A percentile compares a stretch with the other conserved stretches of the same genome.
Evolutionary conservation across 2,888 invertebrate genomes (phyloP).

Genomic region (Trypoxylon attenuatum): DNA sequence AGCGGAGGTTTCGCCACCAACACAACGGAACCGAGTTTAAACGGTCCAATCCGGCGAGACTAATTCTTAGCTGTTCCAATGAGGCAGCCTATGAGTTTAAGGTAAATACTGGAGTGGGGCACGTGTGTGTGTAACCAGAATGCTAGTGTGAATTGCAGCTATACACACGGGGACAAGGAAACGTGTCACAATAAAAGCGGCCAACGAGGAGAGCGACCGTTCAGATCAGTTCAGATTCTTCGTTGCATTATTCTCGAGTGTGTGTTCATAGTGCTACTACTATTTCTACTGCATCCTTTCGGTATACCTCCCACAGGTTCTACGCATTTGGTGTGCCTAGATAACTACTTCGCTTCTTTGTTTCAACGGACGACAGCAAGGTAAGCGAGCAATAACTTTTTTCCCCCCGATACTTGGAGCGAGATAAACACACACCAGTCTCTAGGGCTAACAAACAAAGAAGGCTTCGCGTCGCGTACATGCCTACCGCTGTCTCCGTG

Average conservation of each 20-base stretch:
- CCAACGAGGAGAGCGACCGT: constrained; percentile 52
- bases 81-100: not conserved
- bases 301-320: constrained; percentile 18
- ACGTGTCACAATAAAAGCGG: constrained; percentile 62
- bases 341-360: constrained; percentile 13
- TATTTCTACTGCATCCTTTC: too few relatives aligned
- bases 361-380: constrained; percentile 18
- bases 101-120: not conserved
- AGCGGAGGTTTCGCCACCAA: not conserved
- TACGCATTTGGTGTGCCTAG: not conserved
- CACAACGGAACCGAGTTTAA: constrained; percentile 31
- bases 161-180: constrained; percentile 39
- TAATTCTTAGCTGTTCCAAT: constrained; percentile 18
- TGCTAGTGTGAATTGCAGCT: constrained; percentile 33
- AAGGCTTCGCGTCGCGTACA: not conserved
- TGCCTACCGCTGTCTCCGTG: not conserved
- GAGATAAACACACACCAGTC: too few relatives aligned
- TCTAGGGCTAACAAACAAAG: not conserved
- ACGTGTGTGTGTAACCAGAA: constrained; percentile 20
- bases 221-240: constrained; percentile 54
- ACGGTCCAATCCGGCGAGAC: constrained; percentile 33
- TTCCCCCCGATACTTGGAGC: not conserved
- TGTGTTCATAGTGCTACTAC: too few relatives aligned
- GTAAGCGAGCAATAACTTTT: too few relatives aligned
- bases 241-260: constrained; percentile 39